These are phyloP conservation scores for Lithophane ornitopus DNA, from an alignment of 2,888 invertebrate species.

Conservation along the genomic window DNA sequence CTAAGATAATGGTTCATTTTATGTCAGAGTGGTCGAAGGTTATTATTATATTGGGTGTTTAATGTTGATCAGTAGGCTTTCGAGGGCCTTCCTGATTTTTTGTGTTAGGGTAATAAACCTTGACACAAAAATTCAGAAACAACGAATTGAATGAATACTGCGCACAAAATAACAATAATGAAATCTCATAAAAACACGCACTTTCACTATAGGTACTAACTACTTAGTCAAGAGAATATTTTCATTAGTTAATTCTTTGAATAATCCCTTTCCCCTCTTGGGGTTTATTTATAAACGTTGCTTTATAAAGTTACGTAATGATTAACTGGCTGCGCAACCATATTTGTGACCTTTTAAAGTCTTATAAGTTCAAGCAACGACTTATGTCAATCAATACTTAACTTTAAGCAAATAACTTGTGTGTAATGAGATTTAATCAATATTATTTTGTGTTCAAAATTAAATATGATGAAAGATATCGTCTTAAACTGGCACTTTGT, in stretches of 20 bases:
- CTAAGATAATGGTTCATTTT: conserved; percentile 3
- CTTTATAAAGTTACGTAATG: neutral
- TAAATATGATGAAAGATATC: neutral
- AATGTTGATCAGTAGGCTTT: neutral
- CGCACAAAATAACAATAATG: neutral
- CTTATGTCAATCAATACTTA: neutral
- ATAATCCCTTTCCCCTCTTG: neutral
- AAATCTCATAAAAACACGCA: neutral
- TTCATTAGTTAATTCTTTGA: neutral
- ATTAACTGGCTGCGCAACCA: neutral
- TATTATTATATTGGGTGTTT: neutral
- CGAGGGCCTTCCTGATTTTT: conserved; percentile 4
- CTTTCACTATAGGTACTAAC: neutral
- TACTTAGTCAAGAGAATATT: no score
- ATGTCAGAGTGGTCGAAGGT: neutral
- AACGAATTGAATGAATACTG: neutral
- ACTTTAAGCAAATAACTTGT: neutral
- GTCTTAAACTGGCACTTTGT: neutral
- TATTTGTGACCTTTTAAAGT: neutral
- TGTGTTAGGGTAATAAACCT: neutral
- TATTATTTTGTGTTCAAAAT: conserved; percentile 2
- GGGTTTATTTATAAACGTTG: neutral
- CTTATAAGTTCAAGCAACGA: neutral
- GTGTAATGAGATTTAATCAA: neutral
- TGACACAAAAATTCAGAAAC: neutral